Evolutionary conservation across 2,113 vertebrate genomes (phyloP).

Genomic region (Mungos mungo): DNA sequence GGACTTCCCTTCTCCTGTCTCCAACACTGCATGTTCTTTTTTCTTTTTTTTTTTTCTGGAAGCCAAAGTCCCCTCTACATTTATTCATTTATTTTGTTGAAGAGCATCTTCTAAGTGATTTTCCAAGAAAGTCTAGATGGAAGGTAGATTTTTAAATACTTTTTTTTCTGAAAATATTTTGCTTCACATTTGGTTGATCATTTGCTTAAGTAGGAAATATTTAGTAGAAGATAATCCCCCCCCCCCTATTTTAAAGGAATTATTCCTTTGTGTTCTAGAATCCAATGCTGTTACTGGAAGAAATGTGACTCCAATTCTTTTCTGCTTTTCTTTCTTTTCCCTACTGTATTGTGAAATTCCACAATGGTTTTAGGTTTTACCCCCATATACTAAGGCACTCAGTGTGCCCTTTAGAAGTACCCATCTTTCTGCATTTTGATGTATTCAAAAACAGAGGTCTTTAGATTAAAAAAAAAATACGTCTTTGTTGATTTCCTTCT

Average conservation of each 20-base stretch:
- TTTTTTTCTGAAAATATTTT: constrained; percentile 3
- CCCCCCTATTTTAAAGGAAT: not conserved
- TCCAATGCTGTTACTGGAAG: not conserved
- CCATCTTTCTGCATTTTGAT: not conserved
- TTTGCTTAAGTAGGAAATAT: not conserved
- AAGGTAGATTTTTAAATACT: not conserved
- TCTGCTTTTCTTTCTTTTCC: not conserved
- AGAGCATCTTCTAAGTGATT: not conserved
- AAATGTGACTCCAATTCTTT: not conserved
- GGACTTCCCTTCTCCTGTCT: not conserved
- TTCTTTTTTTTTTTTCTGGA: not conserved
- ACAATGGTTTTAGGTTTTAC: not conserved
- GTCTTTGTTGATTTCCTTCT: not conserved
- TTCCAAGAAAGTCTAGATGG: not conserved
- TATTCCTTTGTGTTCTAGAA: not conserved
- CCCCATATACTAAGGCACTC: not conserved
- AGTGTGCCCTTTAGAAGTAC: not conserved
- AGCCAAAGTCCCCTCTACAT: not conserved
- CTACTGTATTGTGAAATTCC: not conserved
- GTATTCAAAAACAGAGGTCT: not conserved
- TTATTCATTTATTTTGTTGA: not conserved
- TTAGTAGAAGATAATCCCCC: not conserved
- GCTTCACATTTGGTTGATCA: not conserved
- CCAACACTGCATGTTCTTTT: not conserved
- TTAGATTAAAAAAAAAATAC: not conserved